A percentile compares a stretch with the other conserved stretches of the same genome.
phyloP scores from a whole-genome alignment of 2,113 vertebrate genomes.

The Esox niger region DNA sequence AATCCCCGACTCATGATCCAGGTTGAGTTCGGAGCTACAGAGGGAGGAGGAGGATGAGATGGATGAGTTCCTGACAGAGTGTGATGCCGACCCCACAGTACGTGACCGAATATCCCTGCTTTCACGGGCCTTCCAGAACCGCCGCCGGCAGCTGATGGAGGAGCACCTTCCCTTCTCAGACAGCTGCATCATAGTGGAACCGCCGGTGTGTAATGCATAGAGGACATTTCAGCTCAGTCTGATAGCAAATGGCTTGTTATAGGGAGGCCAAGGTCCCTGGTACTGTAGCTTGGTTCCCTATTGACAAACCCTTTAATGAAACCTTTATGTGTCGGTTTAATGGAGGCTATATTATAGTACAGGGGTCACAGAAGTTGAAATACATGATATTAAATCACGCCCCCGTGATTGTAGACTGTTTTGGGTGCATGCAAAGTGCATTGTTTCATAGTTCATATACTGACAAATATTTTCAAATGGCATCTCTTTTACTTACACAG shows the following conservation, averaged over 20 bases:
- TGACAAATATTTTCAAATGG: no score
- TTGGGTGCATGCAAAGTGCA: no score
- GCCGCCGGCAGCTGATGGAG: conserved; percentile 46
- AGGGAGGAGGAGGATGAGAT: conserved; percentile 52
- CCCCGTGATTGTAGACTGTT: no score
- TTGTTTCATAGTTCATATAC: no score
- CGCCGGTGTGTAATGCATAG: conserved; percentile 68
- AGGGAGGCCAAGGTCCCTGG: not conserved
- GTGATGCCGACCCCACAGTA: conserved; percentile 52
- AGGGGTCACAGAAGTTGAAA: no score
- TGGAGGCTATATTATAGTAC: not conserved
- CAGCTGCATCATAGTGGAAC: conserved; percentile 71
- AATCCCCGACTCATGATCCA: conserved; percentile 31
- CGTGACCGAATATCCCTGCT: conserved; percentile 62
- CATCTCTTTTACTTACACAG: no score
- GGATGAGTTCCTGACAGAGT: conserved; percentile 63
- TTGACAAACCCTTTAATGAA: no score
- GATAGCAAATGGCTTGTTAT: not conserved
- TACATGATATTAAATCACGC: no score
- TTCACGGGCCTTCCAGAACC: conserved; percentile 60
- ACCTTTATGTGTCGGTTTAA: no score
- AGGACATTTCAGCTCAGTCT: no score
- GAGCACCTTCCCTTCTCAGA: conserved; percentile 60
- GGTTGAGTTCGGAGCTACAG: conserved; percentile 59
- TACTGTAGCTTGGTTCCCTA: no score